Evolutionary conservation across 2,888 invertebrate species (phyloP), one percentile per base, ranked within the genome.

Genomic region (Itoplectis maculator): DNA sequence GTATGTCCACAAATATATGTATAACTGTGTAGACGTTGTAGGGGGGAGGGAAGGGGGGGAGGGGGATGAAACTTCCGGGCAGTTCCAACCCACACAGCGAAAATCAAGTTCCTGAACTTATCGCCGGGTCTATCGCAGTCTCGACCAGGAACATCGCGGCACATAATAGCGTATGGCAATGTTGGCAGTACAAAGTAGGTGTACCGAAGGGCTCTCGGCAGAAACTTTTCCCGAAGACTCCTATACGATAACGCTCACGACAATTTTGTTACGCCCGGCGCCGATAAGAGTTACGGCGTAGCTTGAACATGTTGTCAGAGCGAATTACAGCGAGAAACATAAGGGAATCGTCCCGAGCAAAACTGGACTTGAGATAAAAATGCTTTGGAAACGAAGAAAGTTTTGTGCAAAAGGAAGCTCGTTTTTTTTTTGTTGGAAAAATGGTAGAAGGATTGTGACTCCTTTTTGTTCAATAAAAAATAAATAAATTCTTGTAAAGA

Each of bases 21-120:
- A 13, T 40, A 40, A 35, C 40, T 68, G 51, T 68, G 66, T 73
- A 45, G 70, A 42, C 73, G 59, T 63, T 42, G n/a, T 51, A 23
- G 42, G 11, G 6, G 18, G 15, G 9, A 20, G 11, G 18, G 35
- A n/a, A n/a, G n/a, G n/a, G n/a, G n/a, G n/a, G n/a, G n/a, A n/a
- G n/a, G n/a, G n/a, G n/a, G n/a, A n/a, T n/a, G 29, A 54, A 79
- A 74, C 74, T 79, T 79, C 54, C 56, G 65, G 70, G 15, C 65
- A 54, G 54, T 66, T 66, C 37, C 20, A 13, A 56, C 42, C 54
- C 40, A n/a, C 65, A n/a, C 72, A 49, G 37, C 2, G n/a, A 72
- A 49, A 75, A 72, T 81, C 70, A 70, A 80, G 65, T 81, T 81
- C 59, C 76, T 70, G 47, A 81, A 81, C 63, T 72, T 76, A 59